Conservation (phyloP, 2,797 vertebrate genomes). For the Pyrocephalus nanus region DNA sequence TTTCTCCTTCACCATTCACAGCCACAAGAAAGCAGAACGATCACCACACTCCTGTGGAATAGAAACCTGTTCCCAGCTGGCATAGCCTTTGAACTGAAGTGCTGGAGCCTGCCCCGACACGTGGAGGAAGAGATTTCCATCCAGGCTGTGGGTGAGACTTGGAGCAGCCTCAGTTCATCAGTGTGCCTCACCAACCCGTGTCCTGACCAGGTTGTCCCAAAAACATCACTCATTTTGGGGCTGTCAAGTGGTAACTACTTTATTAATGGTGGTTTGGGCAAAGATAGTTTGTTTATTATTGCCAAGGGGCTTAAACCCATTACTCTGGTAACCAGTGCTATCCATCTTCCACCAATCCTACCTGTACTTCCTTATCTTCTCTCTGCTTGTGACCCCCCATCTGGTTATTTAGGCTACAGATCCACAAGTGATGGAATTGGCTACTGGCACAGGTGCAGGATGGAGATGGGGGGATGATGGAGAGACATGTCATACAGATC, state of each 20-base stretch:
- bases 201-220: neutral
- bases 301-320: neutral
- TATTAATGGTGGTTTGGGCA: neutral
- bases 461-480: neutral
- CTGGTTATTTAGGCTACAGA: neutral
- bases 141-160: neutral
- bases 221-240: neutral
- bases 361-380: neutral
- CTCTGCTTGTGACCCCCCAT: neutral
- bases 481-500: neutral
- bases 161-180: neutral
- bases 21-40: neutral
- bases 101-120: accelerated
- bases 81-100: neutral
- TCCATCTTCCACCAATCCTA: neutral
- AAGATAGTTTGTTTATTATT: neutral
- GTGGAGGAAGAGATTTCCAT: neutral
- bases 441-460: neutral
- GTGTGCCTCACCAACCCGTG: too few relatives aligned
- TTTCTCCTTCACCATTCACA: neutral
- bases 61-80: neutral
- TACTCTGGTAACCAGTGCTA: neutral
- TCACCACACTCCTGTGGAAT: neutral
- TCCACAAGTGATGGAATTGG: neutral
- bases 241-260: neutral